Base-by-base conservation (phyloP, 2,888 invertebrate genomes). In the Orthosia gracilis region DNA sequence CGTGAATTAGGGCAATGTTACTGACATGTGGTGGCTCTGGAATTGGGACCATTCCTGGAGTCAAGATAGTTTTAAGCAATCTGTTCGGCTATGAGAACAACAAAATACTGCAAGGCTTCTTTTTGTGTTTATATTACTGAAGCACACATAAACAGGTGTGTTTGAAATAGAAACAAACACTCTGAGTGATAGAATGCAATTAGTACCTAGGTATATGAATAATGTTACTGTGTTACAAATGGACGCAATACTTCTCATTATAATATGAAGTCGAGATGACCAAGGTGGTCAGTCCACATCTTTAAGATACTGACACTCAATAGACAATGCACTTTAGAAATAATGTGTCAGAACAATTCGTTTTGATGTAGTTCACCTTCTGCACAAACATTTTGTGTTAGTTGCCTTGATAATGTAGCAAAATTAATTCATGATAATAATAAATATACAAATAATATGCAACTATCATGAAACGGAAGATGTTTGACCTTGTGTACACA, bases 161-260 rank as follows among this genome's bases (percentile, higher is more conserved):
- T 68, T 67, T 81, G 15, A n/a, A 54, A 52, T 49, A 71, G 66
- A 59, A 80, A 67, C 18, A 76, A 59, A 67, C 57, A 49, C 17
- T 31, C 26, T 26, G 4, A 70, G 47, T 47, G 54, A 61, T 47
- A 77, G 23, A 68, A 61, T 61, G 54, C 58, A 81, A 61, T 80
- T 68, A 69, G 65, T 78, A 73, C 52, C 26, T 67, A 52, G 12
- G 49, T 68, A 62, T 49, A 57, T 67, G 63, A 73, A 59, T 57
- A 64, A 59, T 0, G 5, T n/a, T 64, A 50, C 72, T 61, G 64
- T 59, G 21, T 61, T 78, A 67, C 64, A 78, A 82, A 82, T 77
- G 73, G 73, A 65, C 68, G 72, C 50, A 76, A 80, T 58, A 59
- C 55, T 76, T 55, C 76, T 80, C 69, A 82, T 78, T 78, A 63